Conservation (phyloP, 2,113 vertebrate genomes). For the Pao palembangensis region DNA sequence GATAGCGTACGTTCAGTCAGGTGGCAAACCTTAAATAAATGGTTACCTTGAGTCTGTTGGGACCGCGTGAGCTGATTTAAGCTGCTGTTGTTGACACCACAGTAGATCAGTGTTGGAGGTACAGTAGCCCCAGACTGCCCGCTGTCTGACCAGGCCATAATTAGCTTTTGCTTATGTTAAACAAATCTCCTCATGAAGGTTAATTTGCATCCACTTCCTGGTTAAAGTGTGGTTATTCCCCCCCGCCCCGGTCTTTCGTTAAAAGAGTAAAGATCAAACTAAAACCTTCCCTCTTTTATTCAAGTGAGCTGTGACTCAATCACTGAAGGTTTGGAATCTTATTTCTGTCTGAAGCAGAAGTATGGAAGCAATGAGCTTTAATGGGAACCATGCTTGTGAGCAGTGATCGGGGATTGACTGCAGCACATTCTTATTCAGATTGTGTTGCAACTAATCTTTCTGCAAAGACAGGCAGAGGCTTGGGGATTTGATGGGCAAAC, state of each 20-base stretch:
- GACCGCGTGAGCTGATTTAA: conserved; percentile 64
- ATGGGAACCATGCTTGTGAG: conserved; percentile 67
- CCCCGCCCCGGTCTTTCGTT: conserved; percentile 3
- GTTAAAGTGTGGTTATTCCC: conserved; percentile 47
- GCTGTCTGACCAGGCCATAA: conserved; percentile 66
- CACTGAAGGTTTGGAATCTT: conserved; percentile 62
- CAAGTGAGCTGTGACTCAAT: conserved; percentile 53
- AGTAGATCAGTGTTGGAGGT: conserved; percentile 64
- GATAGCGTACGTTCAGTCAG: conserved; percentile 60
- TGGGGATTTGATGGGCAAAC: conserved; percentile 48
- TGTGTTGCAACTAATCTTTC: conserved; percentile 59
- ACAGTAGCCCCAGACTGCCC: conserved; percentile 58
- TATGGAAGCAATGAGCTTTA: conserved; percentile 71
- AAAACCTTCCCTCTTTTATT: conserved; percentile 54
- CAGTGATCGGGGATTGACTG: conserved; percentile 55
- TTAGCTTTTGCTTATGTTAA: conserved; percentile 76
- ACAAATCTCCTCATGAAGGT: conserved; percentile 57
- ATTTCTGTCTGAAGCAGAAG: conserved; percentile 61
- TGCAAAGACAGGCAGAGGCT: conserved; percentile 41
- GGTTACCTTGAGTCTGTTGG: conserved; percentile 47
- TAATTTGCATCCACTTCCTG: conserved; percentile 72
- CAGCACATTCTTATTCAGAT: conserved; percentile 54
- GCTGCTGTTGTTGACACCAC: conserved; percentile 72
- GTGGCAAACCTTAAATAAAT: conserved; percentile 55
- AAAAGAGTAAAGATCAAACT: conserved; percentile 28